Evolutionary conservation across 2,797 vertebrate species (phyloP), one percentile per base, ranked within the genome.

Genomic region (Sternotherus odoratus): DNA sequence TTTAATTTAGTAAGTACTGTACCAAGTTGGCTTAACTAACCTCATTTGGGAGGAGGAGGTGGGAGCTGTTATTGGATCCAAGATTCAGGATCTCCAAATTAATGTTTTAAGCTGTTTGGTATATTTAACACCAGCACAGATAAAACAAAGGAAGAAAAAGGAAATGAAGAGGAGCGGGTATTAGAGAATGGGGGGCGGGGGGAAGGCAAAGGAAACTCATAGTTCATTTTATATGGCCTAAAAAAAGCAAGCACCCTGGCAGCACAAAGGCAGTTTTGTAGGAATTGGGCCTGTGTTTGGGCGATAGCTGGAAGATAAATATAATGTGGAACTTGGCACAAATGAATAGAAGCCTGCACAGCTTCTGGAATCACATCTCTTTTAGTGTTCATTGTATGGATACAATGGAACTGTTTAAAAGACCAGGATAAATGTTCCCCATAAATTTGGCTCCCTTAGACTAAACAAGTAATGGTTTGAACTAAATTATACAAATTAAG

Each of bases 271-370:
- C 12, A 60, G n/a, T 90, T 97, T 93, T 92, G 66, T 46, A 91
- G 74, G 94, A 96, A 93, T 85, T 30, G 63, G 96, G 93, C 91
- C 98, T 98, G 97, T 97, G 90, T 97, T 97, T 94, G 91, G 92
- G 95, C 0, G 97, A 98, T 97, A 97, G 96, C 87, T 95, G 94
- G 91, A 89, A 97, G 97, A 97, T 97, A 97, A 97, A 95, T 93
- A 94, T 83, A 93, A 97, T 95, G 95, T 95, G 89, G 95, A 96
- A 97, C 85, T 97, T 98, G 97, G 96, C 96, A 95, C 2, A 0
- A 88, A 94, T 91, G 93, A 91, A 92, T 83, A 95, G 94, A 95
- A 24, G 63, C 90, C 78, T 90, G 96, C 95, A 82, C 84, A 93
- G 94, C 93, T 97, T 93, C 95, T 97, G 92, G 93, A 97, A 96